A percentile compares a stretch with the other conserved stretches of the same genome.
Evolutionary conservation across 2,888 invertebrate genomes (phyloP).

Genomic region (Leptopilina myrica): DNA sequence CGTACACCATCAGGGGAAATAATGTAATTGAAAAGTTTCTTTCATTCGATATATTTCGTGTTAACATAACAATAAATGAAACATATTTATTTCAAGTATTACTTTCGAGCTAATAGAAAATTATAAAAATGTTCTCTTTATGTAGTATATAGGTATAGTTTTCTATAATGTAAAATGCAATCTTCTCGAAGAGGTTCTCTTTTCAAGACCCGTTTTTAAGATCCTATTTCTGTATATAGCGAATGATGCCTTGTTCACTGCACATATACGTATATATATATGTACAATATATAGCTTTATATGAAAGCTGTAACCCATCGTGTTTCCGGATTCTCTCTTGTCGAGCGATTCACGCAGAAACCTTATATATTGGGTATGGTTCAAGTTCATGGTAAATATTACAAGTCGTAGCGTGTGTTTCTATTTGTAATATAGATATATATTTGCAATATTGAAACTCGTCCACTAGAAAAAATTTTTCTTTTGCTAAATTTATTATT

Average conservation of each 20-base stretch:
- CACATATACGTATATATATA: background rate
- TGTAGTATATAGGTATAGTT: background rate
- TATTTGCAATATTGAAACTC: too few relatives aligned
- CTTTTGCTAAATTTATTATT: too few relatives aligned
- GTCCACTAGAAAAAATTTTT: too few relatives aligned
- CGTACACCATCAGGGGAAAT: too few relatives aligned
- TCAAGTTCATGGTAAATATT: slow-evolving; percentile 28
- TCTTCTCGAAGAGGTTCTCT: slow-evolving; percentile 3
- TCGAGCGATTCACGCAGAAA: slow-evolving; percentile 7
- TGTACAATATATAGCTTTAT: background rate
- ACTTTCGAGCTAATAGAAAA: background rate
- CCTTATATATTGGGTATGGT: slow-evolving; percentile 13
- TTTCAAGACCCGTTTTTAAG: slow-evolving; percentile 11
- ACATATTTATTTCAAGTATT: too few relatives aligned
- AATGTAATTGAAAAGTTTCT: background rate
- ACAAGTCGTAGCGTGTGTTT: slow-evolving; percentile 29
- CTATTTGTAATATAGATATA: background rate
- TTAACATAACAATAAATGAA: background rate
- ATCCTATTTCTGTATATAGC: slow-evolving; percentile 29
- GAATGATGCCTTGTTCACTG: slow-evolving; percentile 18
- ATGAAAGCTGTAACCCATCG: slow-evolving; percentile 18
- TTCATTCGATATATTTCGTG: background rate
- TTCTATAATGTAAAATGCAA: slow-evolving; percentile 10
- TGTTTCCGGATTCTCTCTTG: slow-evolving; percentile 20
- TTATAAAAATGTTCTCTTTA: background rate